These are phyloP conservation scores for Cynaeus angustus DNA, from an alignment of 2,888 invertebrate genomes.

Conservation along the genomic window DNA sequence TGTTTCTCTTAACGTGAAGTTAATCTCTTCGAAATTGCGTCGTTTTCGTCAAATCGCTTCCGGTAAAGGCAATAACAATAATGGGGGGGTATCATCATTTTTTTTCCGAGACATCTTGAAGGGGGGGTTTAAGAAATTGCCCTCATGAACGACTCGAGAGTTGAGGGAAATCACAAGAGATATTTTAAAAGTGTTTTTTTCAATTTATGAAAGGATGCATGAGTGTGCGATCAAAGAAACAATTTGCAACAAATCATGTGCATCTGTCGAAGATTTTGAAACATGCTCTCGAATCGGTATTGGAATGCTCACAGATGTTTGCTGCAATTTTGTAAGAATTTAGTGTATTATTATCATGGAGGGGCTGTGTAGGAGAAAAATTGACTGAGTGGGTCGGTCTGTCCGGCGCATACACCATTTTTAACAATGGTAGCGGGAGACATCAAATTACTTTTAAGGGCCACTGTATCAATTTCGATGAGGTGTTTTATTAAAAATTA, in stretches of 20 bases:
- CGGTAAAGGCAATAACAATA: conserved; percentile 43
- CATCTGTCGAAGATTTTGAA: conserved; percentile 28
- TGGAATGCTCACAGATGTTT: conserved; percentile 9
- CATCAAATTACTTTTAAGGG: too few species aligned
- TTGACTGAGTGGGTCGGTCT: too few species aligned
- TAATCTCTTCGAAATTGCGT: conserved; percentile 41
- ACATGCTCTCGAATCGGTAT: conserved; percentile 20
- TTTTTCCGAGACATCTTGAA: conserved; percentile 18
- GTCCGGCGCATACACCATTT: too few species aligned
- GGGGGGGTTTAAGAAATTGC: conserved; percentile 21
- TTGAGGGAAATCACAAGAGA: too few species aligned
- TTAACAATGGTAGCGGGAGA: too few species aligned
- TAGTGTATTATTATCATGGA: conserved; percentile 8
- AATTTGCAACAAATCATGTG: conserved; percentile 43
- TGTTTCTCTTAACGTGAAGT: conserved; percentile 37
- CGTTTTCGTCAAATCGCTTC: conserved; percentile 37
- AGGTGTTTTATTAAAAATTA: conserved; percentile 21
- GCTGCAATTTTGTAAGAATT: conserved; percentile 21
- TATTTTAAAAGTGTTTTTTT: not conserved
- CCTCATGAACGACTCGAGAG: conserved; percentile 5
- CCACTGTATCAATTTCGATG: not conserved
- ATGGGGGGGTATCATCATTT: conserved; percentile 30
- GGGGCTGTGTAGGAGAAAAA: too few species aligned
- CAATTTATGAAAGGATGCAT: conserved; percentile 8
- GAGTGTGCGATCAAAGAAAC: conserved; percentile 17